Percentiles rank a stretch among this genome's conserved stretches.
Evolutionary conservation across 2,888 invertebrate genomes (phyloP).

Genomic region (Copidosoma aretas): DNA sequence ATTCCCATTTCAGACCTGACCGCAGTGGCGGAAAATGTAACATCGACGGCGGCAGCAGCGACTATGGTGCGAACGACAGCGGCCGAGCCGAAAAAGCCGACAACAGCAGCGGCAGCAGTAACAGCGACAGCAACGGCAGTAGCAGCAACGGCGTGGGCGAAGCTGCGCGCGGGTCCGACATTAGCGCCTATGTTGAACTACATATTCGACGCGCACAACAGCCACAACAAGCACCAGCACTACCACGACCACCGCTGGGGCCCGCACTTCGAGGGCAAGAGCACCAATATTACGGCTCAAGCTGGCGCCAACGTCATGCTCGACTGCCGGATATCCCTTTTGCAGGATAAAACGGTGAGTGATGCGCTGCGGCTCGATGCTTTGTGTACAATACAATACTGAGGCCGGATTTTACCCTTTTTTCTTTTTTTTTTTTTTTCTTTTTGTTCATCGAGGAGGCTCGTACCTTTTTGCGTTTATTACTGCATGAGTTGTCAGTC

Average conservation of each 20-base stretch:
- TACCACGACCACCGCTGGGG: conserved; percentile 70
- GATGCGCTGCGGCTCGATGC: too few species aligned
- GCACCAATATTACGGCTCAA: conserved; percentile 76
- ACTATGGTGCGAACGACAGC: neutral
- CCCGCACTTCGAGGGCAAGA: conserved; percentile 76
- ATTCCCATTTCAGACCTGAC: neutral
- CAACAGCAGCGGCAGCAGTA: conserved; percentile 9
- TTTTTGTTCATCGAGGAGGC: neutral
- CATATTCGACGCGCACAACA: conserved; percentile 74
- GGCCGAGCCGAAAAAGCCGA: conserved; percentile 4
- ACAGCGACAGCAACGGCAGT: conserved; percentile 46
- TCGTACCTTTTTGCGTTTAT: too few species aligned
- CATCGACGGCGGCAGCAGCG: neutral
- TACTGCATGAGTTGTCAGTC: too few species aligned
- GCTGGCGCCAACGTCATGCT: conserved; percentile 75
- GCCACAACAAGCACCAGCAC: conserved; percentile 76
- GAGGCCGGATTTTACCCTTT: too few species aligned
- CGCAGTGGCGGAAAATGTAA: neutral
- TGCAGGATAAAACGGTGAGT: conserved; percentile 79
- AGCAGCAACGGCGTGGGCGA: conserved; percentile 36
- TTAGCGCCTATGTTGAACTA: conserved; percentile 78
- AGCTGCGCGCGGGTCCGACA: conserved; percentile 55
- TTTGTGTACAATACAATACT: too few species aligned
- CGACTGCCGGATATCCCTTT: conserved; percentile 76
- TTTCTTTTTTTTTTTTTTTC: conserved; percentile 1